Evolutionary conservation across 2,113 vertebrate species (phyloP), one percentile per base, ranked within the genome.

Genomic region (Anser brachyrhynchus): DNA sequence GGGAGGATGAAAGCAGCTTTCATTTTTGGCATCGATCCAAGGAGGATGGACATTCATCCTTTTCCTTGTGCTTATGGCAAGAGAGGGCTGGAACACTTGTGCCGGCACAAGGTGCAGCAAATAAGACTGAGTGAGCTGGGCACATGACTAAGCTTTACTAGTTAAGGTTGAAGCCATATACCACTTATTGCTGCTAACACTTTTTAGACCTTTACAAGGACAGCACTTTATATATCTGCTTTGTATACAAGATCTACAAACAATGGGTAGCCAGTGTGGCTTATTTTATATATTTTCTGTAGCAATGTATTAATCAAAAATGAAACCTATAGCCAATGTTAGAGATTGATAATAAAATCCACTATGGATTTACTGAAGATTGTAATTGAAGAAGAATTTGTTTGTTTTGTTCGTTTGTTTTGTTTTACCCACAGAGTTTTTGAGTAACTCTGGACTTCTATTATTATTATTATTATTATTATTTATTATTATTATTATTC

Each of bases 1-100:
- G 25, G 52, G 43, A 91, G 87, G 87, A 89, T 78, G 37, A 87
- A 91, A 89, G 69, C 46, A 78, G 14, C 52, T 91, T 96, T 92
- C 80, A 81, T 74, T 69, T 92, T 74, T 74, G 51, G 55, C 55
- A 13, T 76, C 37, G 23, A 13, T 46, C 87, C 65, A 84, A 31
- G 65, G 39, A 54, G 29, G 46, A 81, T 0, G 1, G 74, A 51
- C 13, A 19, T 12, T 46, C 11, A 26, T 66, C 54, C 44, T 44
- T 46, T 8, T 73, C 17, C 12, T 87, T 71, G 9, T 4, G 5
- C n/a, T 61, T 72, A 75, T 11, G 28, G 21, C 21, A 26, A 20
- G 43, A 82, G 77, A 67, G 19, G 18, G 46, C 25, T 67, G 57
- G 19, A 92, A 52, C 25, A 37, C 19, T 74, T 71, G 44, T 87